Conservation (phyloP, 2,797 vertebrate species). For the Cryptoprocta ferox region DNA sequence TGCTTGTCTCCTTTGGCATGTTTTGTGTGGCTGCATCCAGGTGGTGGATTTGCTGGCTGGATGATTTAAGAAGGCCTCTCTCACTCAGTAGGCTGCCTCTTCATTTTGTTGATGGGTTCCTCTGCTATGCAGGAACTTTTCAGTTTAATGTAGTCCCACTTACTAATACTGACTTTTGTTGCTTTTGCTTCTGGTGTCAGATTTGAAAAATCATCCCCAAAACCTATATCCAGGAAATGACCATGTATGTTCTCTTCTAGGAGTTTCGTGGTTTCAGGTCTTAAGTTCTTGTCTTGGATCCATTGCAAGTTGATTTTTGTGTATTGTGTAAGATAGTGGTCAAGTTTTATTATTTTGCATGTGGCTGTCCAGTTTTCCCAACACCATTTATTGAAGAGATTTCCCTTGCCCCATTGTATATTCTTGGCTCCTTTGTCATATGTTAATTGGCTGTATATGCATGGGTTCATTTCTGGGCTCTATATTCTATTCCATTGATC, state of each 20-base stretch:
- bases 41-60: neutral
- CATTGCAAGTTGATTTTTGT: neutral
- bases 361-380: neutral
- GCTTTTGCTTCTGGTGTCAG: neutral
- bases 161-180: neutral
- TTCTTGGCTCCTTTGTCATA: neutral
- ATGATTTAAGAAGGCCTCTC: neutral
- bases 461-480: neutral
- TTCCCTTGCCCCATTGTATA: neutral
- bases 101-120: neutral
- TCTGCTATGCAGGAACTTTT: neutral
- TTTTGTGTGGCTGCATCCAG: neutral
- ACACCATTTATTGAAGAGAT: neutral
- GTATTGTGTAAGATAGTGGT: neutral
- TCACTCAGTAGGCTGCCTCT: neutral
- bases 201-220: neutral
- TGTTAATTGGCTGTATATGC: neutral
- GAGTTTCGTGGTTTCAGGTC: neutral
- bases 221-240: neutral
- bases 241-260: neutral
- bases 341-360: neutral
- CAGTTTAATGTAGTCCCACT: neutral
- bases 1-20: neutral
- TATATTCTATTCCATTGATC: neutral
- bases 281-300: neutral